Base-by-base conservation (phyloP, 2,113 vertebrate genomes). In the Clarias batrachus region DNA sequence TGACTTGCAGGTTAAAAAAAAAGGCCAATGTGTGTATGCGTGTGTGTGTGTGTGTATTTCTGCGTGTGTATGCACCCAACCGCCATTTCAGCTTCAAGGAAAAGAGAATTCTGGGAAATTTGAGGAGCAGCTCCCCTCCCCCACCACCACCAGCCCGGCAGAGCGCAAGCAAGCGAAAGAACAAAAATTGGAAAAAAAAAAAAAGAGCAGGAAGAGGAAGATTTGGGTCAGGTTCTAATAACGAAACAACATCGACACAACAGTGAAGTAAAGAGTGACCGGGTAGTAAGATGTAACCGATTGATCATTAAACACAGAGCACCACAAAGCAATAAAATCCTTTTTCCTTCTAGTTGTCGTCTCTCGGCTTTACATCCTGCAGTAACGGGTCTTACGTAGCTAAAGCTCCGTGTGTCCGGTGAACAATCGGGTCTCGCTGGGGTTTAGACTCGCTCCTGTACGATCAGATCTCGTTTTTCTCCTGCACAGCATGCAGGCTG, bases 41-140 rank as follows among this genome's bases (percentile, higher is more conserved):
- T 73, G 82, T 25, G 17, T 37, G 54, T 23, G n/a, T n/a, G 16
- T n/a, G 66, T 33, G 60, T 33, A 10, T 82, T 37, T 82, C 41
- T 54, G 81, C 68, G 48, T 12, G 17, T 70, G 81, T 33, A 27
- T 83, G 62, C 17, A 17, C 11, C n/a, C 68, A 83, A 83, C 63
- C 65, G 25, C 82, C 41, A 83, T 83, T 71, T 83, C 66, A 83
- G 82, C 65, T 83, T 83, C 65, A 83, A 57, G 54, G 82, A 83
- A 81, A 81, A 83, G 82, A 83, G 82, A 83, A 83, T 83, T 83
- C 82, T 83, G 83, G 83, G 83, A 74, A 84, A 84, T 84, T 57
- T 84, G 83, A 84, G 83, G 68, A 84, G 70, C 19, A 37, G 52
- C 33, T 59, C 54, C 83, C 83, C 54, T 84, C 83, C 83, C 83